Evolutionary conservation across 2,888 invertebrate species (phyloP), one percentile per base, ranked within the genome.

Genomic region (Tupiocoris notatus): DNA sequence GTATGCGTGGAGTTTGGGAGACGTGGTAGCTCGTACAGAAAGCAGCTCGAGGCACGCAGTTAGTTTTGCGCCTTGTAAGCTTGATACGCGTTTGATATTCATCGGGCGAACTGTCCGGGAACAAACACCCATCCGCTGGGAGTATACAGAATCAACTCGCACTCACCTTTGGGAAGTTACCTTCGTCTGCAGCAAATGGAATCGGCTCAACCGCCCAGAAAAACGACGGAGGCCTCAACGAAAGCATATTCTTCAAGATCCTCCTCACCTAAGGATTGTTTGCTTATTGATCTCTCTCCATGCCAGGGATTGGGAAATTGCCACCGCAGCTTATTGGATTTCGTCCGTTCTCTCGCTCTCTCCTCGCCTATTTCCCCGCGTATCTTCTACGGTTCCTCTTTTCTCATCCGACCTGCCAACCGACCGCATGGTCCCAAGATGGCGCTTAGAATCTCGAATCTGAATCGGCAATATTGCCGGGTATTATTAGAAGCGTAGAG

Each of bases 261-360:
- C 75, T 57, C 65, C 65, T 75, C 65, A 75, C 75, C 75, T 75
- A 65, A 39, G 65, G 75, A 75, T 75, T 75, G 75, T 75, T 75
- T 75, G 75, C 75, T 75, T 75, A 75, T 75, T 75, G 75, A 75
- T 75, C 75, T 75, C 75, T 24, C 65, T 22, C 39, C 39, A 39
- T 39, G 39, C 20, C 39, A 73, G 75, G 75, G 75, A 75, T 75
- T 75, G 75, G 75, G 75, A 75, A 75, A 75, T 75, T 75, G 75
- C 75, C 75, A 75, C n/a, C n/a, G 75, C 65, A 75, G 75, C 65
- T 75, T 75, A 75, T 75, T 75, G 75, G 75, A 75, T 75, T 75
- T 75, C 75, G 21, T 25, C 63, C 39, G 39, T 39, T 73, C 54
- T 63, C 25, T 61, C 63, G 21, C 73, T 23, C 25, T 70, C 59